Evolutionary conservation across 2,888 invertebrate species (phyloP).

Genomic region (Phaonia tiefii): DNA sequence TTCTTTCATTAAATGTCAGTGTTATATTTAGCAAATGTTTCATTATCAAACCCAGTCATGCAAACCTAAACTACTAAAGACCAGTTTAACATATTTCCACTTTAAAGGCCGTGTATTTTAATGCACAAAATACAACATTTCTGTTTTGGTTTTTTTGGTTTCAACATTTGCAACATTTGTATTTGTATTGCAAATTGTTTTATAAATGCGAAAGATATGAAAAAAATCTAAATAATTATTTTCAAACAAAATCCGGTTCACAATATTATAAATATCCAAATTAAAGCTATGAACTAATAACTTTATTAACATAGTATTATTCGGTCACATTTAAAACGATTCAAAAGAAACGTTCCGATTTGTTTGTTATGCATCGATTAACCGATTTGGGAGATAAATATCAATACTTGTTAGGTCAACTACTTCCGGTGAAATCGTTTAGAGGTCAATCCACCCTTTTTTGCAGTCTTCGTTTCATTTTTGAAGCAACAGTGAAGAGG

Average conservation of each 20-base stretch:
- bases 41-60: no score
- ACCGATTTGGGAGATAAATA: constrained; percentile 11
- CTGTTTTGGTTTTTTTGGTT: no score
- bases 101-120: no score
- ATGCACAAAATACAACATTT: no score
- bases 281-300: constrained; percentile 38
- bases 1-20: no score
- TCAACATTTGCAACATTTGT: no score
- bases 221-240: background rate
- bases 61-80: no score
- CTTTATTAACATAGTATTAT: constrained; percentile 25
- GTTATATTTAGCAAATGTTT: no score
- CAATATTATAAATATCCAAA: background rate
- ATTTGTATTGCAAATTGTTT: no score
- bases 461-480: constrained; percentile 1
- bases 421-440: constrained; percentile 52
- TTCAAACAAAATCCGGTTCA: background rate
- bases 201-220: no score
- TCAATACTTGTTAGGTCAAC: constrained; percentile 37
- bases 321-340: background rate
- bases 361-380: background rate
- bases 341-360: background rate
- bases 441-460: constrained; percentile 59
- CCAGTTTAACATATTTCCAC: no score
- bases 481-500: constrained; percentile 4